Evolutionary conservation across 1,140 invertebrate genomes (phyloP).

Genomic region (Schlechtendalia chinensis): DNA sequence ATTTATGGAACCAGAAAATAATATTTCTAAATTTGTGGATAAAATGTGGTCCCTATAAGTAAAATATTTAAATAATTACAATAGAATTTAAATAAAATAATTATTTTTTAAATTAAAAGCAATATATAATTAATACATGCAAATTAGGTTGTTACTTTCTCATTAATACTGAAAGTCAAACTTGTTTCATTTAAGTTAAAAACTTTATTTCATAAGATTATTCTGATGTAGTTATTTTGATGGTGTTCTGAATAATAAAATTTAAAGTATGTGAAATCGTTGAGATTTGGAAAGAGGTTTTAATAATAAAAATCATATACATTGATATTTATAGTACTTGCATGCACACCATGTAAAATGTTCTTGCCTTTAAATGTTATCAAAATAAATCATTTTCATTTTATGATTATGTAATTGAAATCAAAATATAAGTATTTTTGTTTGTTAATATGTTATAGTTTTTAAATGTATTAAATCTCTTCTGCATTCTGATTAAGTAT

Average conservation of each 20-base stretch:
- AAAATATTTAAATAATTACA: too few species aligned
- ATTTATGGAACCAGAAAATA: too few species aligned
- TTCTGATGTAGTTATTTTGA: background rate
- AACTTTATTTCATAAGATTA: background rate
- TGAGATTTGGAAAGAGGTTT: background rate
- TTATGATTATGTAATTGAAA: background rate
- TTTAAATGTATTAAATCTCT: background rate
- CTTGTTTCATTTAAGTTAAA: background rate
- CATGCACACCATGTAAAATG: too few species aligned
- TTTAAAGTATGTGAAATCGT: background rate
- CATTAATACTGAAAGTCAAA: background rate
- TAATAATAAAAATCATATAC: too few species aligned
- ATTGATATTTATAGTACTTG: too few species aligned
- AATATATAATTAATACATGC: too few species aligned
- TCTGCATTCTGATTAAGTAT: background rate
- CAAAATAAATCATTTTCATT: background rate
- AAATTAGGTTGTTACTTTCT: too few species aligned
- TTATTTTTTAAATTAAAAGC: too few species aligned
- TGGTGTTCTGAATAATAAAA: background rate
- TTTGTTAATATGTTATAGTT: slow-evolving; percentile 32
- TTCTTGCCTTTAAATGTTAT: slow-evolving; percentile 5
- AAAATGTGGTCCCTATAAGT: too few species aligned
- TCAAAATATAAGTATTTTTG: background rate
- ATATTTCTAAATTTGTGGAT: too few species aligned
- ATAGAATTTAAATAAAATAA: too few species aligned